Conservation (phyloP, 2,113 vertebrate species). For the Malurus melanocephalus region DNA sequence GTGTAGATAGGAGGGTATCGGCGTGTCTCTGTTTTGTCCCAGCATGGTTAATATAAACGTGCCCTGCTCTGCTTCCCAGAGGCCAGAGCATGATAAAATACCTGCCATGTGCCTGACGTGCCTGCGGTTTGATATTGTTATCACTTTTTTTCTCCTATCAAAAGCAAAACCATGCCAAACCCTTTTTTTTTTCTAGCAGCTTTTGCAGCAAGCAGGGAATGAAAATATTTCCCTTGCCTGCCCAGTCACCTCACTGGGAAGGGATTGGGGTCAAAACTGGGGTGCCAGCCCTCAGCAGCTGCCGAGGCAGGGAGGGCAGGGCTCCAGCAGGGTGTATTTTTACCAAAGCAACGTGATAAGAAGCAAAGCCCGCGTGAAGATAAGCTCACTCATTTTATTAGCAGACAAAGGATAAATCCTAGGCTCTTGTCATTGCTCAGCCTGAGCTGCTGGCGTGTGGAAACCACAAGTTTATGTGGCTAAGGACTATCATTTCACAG, state of each 20-base stretch:
- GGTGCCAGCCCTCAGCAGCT: neutral
- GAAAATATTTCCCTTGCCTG: neutral
- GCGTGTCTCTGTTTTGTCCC: neutral
- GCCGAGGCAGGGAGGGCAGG: neutral
- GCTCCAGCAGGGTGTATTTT: neutral
- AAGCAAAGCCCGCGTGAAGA: accelerated
- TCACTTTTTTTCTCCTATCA: neutral
- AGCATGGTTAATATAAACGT: neutral
- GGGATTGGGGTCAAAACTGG: neutral
- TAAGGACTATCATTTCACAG: neutral
- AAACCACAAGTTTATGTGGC: neutral
- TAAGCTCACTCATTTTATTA: neutral
- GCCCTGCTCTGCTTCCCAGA: neutral
- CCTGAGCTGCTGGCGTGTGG: neutral
- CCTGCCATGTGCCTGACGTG: accelerated
- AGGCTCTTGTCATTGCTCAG: neutral
- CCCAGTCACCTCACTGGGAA: neutral
- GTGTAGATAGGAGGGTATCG: neutral
- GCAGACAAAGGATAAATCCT: neutral
- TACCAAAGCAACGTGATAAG: neutral
- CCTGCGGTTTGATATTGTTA: neutral
- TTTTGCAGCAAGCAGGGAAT: neutral
- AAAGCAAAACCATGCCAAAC: neutral
- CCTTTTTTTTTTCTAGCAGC: neutral
- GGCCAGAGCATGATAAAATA: neutral